Evolutionary conservation across 2,797 vertebrate species (phyloP).

Genomic region (Myiothlypis chrysogaster): DNA sequence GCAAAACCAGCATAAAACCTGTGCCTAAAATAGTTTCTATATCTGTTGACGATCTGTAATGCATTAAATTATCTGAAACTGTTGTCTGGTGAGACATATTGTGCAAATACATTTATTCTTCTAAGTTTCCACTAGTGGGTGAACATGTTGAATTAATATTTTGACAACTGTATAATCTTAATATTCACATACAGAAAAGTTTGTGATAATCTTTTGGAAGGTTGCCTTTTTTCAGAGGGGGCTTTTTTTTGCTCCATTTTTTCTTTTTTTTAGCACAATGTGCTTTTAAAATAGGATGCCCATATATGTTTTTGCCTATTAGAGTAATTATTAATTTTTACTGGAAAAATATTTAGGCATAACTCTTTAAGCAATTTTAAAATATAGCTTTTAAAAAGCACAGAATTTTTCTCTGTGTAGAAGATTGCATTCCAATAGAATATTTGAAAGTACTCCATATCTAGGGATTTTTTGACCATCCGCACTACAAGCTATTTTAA

Average conservation of each 20-base stretch:
- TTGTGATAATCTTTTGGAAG: background rate
- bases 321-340: background rate
- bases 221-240: rapidly evolving
- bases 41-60: background rate
- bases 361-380: background rate
- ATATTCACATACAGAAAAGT: background rate
- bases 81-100: background rate
- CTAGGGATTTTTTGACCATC: background rate
- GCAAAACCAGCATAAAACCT: background rate
- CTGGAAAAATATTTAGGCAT: background rate
- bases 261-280: rapidly evolving
- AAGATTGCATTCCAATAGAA: background rate
- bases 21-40: background rate
- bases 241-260: background rate
- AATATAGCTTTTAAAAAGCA: background rate
- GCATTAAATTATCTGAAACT: background rate
- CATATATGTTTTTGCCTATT: background rate
- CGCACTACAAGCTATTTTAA: background rate
- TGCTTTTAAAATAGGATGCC: background rate
- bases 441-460: background rate
- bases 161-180: background rate
- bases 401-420: background rate
- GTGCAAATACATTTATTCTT: background rate
- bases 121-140: background rate
- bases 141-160: background rate